Base-by-base conservation (phyloP, 2,888 invertebrate genomes). In the Nysson spinosus region DNA sequence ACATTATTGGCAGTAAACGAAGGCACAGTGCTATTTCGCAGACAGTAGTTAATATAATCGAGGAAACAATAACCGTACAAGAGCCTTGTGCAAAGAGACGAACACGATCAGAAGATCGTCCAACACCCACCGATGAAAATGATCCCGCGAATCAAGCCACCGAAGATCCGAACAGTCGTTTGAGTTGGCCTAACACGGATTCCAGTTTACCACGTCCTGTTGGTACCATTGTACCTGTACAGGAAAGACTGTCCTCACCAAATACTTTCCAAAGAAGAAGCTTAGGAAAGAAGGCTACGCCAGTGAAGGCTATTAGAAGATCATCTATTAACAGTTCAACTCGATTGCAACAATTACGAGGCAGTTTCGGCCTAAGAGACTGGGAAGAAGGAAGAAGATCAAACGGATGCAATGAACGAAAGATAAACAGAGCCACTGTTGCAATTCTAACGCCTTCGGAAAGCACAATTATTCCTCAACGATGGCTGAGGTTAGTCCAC, bases 81-180 rank as follows among this genome's bases (percentile, higher is more conserved):
- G 84, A 85, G 16, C 75, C 81, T 0, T 79, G 74, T 20, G 54
- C 66, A 0, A 86, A 84, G 35, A 75, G 85, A 7, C 74, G 83
- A 37, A 86, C 87, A 0, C 80, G 86, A 0, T 87, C 86, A 0
- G 86, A 86, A 24, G 85, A 83, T 54, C 68, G 78, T 9, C 77
- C 69, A 0, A 67, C 69, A 17, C 82, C 86, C 75, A 76, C 83
- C 69, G 83, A 89, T 83, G 89, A 89, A 80, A 83, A 89, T 82
- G 57, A 89, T 70, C 85, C 89, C 1, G 74, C 77, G 1, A 83
- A 79, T 67, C 77, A 81, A 83, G 77, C 52, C 5, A 28, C 46
- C 1, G 61, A 72, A 16, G 78, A 81, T 2, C 52, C 76, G 0
- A 76, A 68, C 5, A 71, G 65, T 47, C 66, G 80, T 16, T 37